A percentile compares a stretch with the other conserved stretches of the same genome.
phyloP scores from a whole-genome alignment of 2,113 vertebrate genomes.

The Casuarius casuarius region DNA sequence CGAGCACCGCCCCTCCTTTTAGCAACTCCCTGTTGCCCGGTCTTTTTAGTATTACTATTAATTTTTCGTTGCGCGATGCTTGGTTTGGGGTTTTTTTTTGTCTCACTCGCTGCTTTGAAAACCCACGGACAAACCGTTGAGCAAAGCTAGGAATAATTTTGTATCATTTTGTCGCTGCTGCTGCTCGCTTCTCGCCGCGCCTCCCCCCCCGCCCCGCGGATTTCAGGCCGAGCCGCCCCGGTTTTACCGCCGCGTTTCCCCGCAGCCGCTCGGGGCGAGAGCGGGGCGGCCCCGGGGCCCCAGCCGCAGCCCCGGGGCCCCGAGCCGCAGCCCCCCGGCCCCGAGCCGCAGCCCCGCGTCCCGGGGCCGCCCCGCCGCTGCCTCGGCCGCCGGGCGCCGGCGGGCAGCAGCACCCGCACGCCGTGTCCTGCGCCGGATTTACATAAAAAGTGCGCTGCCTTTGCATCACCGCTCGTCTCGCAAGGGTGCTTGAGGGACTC shows the following conservation, averaged over 20 bases:
- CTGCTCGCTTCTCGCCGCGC: not conserved
- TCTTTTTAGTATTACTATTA: too few relatives aligned
- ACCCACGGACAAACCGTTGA: not conserved
- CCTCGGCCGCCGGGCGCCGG: not conserved
- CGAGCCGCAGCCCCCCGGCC: not conserved
- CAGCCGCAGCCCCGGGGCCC: too few relatives aligned
- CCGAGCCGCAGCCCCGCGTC: too few relatives aligned
- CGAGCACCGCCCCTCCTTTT: too few relatives aligned
- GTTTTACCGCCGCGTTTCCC: not conserved
- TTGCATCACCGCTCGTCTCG: constrained; percentile 75
- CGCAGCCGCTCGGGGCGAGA: not conserved
- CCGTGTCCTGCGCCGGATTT: constrained; percentile 73
- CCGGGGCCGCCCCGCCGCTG: not conserved
- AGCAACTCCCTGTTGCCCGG: not conserved
- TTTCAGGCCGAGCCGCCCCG: not conserved
- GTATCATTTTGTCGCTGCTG: too few relatives aligned
- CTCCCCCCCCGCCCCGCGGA: too few relatives aligned
- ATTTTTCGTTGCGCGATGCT: not conserved
- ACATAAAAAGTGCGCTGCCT: constrained; percentile 73
- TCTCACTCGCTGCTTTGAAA: too few relatives aligned
- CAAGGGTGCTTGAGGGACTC: constrained; percentile 86
- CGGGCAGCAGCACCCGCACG: constrained; percentile 43
- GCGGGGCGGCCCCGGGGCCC: not conserved
- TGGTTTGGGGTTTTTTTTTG: not conserved
- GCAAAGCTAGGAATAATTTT: not conserved